Evolutionary conservation across 1,140 invertebrate species (phyloP).

Genomic region (Cataglyphis hispanica): DNA sequence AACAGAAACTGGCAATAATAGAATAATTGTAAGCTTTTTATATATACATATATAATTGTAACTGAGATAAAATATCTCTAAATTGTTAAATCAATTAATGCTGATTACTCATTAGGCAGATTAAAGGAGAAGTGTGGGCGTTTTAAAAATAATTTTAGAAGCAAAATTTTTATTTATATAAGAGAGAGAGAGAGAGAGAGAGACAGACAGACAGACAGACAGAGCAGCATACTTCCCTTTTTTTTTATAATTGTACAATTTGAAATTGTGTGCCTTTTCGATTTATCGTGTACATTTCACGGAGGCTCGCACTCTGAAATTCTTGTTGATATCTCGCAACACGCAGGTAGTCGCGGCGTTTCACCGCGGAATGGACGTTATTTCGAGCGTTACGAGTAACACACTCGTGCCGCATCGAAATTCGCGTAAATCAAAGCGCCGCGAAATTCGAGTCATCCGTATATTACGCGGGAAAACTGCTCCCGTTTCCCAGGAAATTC

Average conservation of each 20-base stretch:
- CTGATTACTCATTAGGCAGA: not conserved
- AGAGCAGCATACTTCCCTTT: not conserved
- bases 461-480: constrained; percentile 58
- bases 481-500: constrained; percentile 54
- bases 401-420: constrained; percentile 27
- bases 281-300: constrained; percentile 37
- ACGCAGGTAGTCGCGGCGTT: constrained; percentile 15
- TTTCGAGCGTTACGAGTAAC: constrained; percentile 37
- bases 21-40: not conserved
- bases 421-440: constrained; percentile 62
- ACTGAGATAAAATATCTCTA: not conserved
- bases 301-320: not conserved
- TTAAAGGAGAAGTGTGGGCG: not conserved
- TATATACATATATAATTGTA: not conserved
- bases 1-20: not conserved
- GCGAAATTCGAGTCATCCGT: constrained; percentile 59
- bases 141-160: not conserved
- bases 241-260: constrained; percentile 10
- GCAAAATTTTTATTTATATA: not conserved
- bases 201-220: not conserved
- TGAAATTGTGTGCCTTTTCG: constrained; percentile 15
- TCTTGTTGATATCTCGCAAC: constrained; percentile 28
- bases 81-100: not conserved
- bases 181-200: not conserved
- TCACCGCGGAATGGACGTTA: constrained; percentile 38